phyloP scores from a whole-genome alignment of 2,888 invertebrate genomes.

The Epiblema foenella region DNA sequence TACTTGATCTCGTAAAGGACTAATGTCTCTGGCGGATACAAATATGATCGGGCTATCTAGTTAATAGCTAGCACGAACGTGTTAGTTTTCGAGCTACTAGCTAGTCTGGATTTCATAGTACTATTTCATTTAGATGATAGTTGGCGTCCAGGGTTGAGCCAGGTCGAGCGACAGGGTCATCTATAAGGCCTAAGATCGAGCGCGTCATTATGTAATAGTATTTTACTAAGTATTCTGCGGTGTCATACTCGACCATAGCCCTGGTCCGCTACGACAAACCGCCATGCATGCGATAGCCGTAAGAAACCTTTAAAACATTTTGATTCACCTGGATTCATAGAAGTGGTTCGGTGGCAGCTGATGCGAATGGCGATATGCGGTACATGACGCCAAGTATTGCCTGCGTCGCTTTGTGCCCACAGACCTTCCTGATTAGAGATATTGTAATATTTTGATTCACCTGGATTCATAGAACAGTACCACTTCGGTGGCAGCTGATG shows the following conservation, averaged over 20 bases:
- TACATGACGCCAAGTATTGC: slow-evolving; percentile 85
- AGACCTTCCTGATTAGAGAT: slow-evolving; percentile 65
- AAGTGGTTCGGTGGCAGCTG: slow-evolving; percentile 83
- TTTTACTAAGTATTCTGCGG: too few species aligned
- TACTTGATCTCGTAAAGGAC: too few species aligned
- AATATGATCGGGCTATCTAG: too few species aligned
- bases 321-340: slow-evolving; percentile 73
- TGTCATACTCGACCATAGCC: too few species aligned
- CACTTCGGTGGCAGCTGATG: slow-evolving; percentile 84
- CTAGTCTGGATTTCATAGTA: slow-evolving; percentile 52
- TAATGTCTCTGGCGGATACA: too few species aligned
- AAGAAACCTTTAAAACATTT: not conserved
- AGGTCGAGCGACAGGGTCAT: slow-evolving; percentile 77
- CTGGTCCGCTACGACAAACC: too few species aligned
- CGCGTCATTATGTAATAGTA: too few species aligned
- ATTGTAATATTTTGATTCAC: slow-evolving; percentile 58
- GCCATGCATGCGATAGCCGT: slow-evolving; percentile 69
- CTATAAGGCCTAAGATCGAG: too few species aligned
- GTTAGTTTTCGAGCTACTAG: too few species aligned
- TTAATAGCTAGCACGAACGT: too few species aligned
- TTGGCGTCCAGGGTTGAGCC: slow-evolving; percentile 75
- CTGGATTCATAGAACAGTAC: slow-evolving; percentile 82
- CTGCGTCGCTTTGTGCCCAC: slow-evolving; percentile 86
- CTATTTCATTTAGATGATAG: slow-evolving; percentile 87
- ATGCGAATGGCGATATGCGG: slow-evolving; percentile 77